Conservation (phyloP, 2,113 vertebrate species). For the Brachypteracias leptosomus region DNA sequence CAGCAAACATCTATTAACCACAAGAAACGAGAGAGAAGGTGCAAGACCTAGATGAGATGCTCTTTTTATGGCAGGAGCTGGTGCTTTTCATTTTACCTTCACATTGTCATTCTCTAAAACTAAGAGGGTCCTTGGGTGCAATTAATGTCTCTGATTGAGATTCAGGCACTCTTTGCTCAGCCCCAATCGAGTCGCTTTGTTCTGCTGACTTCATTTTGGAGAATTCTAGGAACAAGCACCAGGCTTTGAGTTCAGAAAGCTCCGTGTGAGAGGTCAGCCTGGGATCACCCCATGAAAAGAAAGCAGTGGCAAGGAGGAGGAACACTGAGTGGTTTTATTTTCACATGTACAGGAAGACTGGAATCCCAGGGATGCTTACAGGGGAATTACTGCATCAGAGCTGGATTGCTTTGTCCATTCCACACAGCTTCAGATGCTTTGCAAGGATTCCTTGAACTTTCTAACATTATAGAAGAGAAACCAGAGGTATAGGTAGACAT, state of each 20-base stretch:
- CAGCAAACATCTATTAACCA: rapidly evolving
- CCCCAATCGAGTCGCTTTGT: neutral
- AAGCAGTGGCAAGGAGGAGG: neutral
- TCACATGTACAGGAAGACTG: neutral
- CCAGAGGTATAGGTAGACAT: neutral
- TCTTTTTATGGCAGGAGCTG: neutral
- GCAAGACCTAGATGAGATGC: neutral
- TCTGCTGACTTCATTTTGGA: neutral
- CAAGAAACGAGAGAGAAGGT: neutral
- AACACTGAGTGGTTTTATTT: neutral
- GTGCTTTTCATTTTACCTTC: neutral
- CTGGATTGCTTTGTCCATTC: neutral
- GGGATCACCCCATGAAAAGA: neutral
- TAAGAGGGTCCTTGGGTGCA: neutral
- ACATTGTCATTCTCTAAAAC: neutral
- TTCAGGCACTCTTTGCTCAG: neutral
- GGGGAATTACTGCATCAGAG: neutral
- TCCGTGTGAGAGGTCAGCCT: neutral
- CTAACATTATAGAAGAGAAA: neutral
- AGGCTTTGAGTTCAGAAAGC: neutral
- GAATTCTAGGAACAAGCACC: neutral
- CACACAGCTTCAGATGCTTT: neutral
- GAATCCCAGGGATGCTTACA: neutral
- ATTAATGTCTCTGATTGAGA: neutral
- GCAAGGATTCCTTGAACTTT: neutral